phyloP scores from a whole-genome alignment of 2,113 vertebrate genomes.

The Raja brachyura region DNA sequence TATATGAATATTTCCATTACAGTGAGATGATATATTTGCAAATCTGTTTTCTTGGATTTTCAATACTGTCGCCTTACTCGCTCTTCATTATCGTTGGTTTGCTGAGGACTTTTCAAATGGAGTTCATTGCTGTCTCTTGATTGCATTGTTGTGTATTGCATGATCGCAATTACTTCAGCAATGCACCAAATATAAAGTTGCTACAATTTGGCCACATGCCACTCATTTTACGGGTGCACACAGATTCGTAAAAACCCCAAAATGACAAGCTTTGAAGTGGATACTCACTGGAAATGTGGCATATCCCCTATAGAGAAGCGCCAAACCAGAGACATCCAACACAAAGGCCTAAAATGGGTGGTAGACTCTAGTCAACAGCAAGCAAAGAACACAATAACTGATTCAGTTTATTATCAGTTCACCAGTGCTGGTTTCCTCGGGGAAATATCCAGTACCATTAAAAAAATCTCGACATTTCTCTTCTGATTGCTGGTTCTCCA shows the following conservation, averaged over 20 bases:
- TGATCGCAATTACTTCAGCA: not conserved
- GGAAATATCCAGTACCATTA: not conserved
- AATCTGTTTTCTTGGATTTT: not conserved
- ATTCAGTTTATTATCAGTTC: not conserved
- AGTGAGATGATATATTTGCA: conserved; percentile 1
- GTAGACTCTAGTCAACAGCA: not conserved
- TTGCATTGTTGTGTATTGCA: not conserved
- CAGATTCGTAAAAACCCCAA: not conserved
- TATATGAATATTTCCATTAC: conserved; percentile 27
- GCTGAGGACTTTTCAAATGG: not conserved
- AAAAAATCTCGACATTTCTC: not conserved
- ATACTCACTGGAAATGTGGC: not conserved
- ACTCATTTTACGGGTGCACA: not conserved
- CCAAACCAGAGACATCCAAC: not conserved
- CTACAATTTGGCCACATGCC: not conserved
- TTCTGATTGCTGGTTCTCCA: not conserved
- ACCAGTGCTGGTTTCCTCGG: not conserved
- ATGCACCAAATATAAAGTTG: not conserved
- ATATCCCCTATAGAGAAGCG: not conserved
- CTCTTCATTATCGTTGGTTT: not conserved
- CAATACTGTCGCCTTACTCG: not conserved
- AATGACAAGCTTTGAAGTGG: not conserved
- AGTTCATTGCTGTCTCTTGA: not conserved
- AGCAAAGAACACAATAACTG: not conserved
- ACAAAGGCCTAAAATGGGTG: not conserved